phyloP scores from a whole-genome alignment of 2,113 vertebrate species.

The Microcebus ravelobensis region DNA sequence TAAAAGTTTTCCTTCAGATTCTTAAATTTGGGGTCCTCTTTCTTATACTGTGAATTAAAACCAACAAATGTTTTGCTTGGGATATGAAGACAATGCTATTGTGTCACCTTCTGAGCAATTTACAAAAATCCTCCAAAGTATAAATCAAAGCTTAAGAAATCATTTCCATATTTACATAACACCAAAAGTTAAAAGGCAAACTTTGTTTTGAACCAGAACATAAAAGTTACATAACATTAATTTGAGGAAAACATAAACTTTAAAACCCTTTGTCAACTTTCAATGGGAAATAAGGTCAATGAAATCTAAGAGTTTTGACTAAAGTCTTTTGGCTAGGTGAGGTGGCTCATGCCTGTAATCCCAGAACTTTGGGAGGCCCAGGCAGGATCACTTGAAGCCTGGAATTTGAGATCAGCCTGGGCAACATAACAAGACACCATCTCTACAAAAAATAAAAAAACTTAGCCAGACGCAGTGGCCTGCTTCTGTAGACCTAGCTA shows the following conservation, averaged over 20 bases:
- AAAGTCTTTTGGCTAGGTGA: not conserved
- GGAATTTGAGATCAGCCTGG: too few species aligned
- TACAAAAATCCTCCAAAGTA: not conserved
- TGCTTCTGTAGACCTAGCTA: too few species aligned
- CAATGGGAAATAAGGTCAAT: not conserved
- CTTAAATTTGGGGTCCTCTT: not conserved
- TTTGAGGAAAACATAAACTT: not conserved
- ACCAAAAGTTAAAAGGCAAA: not conserved
- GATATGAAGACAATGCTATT: not conserved
- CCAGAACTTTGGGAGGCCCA: too few species aligned
- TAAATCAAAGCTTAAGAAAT: not conserved
- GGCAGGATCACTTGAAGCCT: too few species aligned
- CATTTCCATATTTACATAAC: not conserved
- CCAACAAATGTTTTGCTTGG: not conserved
- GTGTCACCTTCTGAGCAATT: not conserved
- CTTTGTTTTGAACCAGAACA: slow-evolving; percentile 2
- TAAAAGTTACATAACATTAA: not conserved
- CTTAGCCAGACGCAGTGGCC: too few species aligned
- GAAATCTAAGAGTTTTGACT: not conserved
- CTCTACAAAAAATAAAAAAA: too few species aligned
- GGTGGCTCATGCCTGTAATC: too few species aligned
- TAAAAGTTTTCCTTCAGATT: not conserved
- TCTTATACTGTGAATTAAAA: slow-evolving; percentile 21
- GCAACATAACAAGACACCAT: too few species aligned
- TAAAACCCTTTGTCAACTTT: slow-evolving; percentile 18